Base-by-base conservation (phyloP, 2,888 invertebrate genomes). In the Parnassius glacialis region DNA sequence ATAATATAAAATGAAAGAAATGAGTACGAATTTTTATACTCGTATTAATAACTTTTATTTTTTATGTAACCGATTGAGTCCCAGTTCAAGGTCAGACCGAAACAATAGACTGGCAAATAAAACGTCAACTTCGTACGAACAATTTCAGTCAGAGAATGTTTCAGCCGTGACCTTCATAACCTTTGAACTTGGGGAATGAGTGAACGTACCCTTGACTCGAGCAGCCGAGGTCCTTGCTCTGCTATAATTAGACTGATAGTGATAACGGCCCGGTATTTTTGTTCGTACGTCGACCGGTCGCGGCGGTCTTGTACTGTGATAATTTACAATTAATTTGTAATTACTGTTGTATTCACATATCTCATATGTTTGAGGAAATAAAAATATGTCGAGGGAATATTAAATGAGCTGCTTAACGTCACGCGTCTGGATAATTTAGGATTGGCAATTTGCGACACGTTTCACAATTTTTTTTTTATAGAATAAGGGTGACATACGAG, bases 161-260 rank as follows among this genome's bases (percentile, higher is more conserved):
- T 57, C 57, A 71, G 65, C 83, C 83, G 73, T 88, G 90, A 90
- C 80, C 89, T 80, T 76, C 34, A 68, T 75, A 88, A 89, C 84
- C 90, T 88, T 83, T 89, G 90, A 89, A 88, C 89, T 89, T 89
- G 81, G 83, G 83, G 42, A 45, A 55, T 51, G 79, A 82, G 85
- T 86, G 82, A 86, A 85, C 79, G 87, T 84, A 85, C 87, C 90
- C 90, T 90, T 88, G 88, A 90, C 83, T 87, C 78, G 85, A 76
- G 74, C 80, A 81, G 69, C 65, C 70, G 74, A 76, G 83, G 81
- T 81, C 84, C 75, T 82, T 74, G 70, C 74, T 76, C 80, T 70
- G 81, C 83, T 88, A 87, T 86, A 87, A 88, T 89, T 87, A 88
- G 79, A 81, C 73, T 73, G 72, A 73, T 75, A 75, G 72, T 79